Percentiles rank a stretch among this genome's conserved stretches.
Evolutionary conservation across 2,113 vertebrate species (phyloP).

Genomic region (Mesoclemmys tuberculata): DNA sequence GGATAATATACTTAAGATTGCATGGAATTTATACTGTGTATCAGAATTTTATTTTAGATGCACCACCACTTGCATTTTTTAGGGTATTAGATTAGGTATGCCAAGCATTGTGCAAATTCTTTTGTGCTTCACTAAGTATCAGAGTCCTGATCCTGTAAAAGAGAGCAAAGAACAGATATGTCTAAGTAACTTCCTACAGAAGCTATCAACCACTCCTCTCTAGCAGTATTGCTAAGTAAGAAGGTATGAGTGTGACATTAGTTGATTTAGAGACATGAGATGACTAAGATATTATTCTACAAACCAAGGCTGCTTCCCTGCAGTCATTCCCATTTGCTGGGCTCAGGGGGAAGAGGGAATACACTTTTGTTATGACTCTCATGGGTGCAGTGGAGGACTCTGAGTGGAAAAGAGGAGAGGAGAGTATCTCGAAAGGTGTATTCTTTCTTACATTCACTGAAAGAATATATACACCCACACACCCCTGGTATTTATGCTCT

Average conservation of each 20-base stretch:
- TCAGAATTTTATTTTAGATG: background rate
- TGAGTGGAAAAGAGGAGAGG: background rate
- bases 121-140: fast-evolving
- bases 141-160: fast-evolving
- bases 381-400: background rate
- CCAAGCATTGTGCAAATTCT: background rate
- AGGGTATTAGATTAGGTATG: background rate
- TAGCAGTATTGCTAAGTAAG: background rate
- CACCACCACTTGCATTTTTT: background rate
- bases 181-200: background rate
- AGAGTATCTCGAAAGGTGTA: background rate
- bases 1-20: background rate
- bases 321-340: background rate
- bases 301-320: background rate
- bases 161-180: background rate
- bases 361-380: background rate
- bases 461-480: background rate
- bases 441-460: background rate
- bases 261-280: background rate
- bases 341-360: background rate
- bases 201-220: background rate
- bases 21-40: background rate
- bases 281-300: background rate
- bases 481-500: background rate
- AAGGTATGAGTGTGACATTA: background rate